phyloP scores from a whole-genome alignment of 1,140 invertebrate species.

The Globodera rostochiensis region DNA sequence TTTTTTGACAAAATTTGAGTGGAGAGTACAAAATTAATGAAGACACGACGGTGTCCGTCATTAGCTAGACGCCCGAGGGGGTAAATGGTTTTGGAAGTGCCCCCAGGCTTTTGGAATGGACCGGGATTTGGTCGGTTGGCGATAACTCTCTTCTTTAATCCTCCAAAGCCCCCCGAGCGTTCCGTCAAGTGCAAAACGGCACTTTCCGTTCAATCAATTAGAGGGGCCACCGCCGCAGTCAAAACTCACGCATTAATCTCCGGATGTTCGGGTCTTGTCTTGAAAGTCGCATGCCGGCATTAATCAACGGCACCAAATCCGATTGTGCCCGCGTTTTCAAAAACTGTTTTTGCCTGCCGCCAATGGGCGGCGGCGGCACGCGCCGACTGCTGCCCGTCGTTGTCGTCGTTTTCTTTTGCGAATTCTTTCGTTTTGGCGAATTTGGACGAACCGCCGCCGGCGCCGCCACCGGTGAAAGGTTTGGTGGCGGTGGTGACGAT shows the following conservation, averaged over 20 bases:
- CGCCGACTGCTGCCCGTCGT: not conserved
- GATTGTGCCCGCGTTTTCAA: conserved; percentile 23
- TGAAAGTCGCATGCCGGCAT: conserved; percentile 9
- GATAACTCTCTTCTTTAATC: not conserved
- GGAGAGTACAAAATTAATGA: too few relatives aligned
- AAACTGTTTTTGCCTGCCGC: not conserved
- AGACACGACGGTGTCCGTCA: not conserved
- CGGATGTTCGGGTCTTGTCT: conserved; percentile 9
- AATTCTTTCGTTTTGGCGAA: conserved; percentile 1
- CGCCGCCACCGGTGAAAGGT: not conserved
- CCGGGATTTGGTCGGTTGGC: too few relatives aligned
- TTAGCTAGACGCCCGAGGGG: not conserved
- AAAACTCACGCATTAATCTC: conserved; percentile 14
- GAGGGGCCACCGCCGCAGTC: too few relatives aligned
- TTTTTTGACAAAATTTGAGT: too few relatives aligned
- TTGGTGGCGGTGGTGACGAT: not conserved
- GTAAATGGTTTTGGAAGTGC: not conserved
- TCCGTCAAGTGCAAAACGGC: too few relatives aligned
- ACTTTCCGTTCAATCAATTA: conserved; percentile 16
- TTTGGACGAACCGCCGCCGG: not conserved
- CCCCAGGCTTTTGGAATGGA: too few relatives aligned
- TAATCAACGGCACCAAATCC: conserved; percentile 21
- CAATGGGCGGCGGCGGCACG: conserved; percentile 14
- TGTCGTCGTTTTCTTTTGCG: not conserved
- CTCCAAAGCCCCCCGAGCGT: too few relatives aligned